Base-by-base conservation (phyloP, 1,140 invertebrate genomes). In the Zelostemma sp. region DNA sequence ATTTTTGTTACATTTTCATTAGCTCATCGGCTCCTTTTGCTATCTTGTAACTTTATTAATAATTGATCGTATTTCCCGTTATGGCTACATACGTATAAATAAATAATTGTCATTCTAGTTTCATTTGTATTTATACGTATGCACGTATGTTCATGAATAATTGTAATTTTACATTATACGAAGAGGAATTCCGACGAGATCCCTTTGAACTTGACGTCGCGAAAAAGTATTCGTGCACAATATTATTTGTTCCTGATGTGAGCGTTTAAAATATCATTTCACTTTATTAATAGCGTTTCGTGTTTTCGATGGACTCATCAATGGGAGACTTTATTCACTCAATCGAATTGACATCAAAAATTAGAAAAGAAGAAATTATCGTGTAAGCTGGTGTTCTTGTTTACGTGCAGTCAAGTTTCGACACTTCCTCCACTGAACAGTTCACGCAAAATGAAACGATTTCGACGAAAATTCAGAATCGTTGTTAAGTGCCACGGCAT, bases 31-130 rank as follows among this genome's bases (percentile, higher is more conserved):
- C 57, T 47, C 68, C 61, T 74, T 70, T 73, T 59, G 64, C 64
- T 53, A 53, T 68, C 38, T 55, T 43, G 16, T 54, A 47, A 61
- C 38, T 17, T 71, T 62, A 73, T 71, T 76, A 75, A 74, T 78
- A 79, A 82, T 82, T 82, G 79, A 80, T 79, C 76, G 68, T 79
- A 75, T 69, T 69, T 67, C 61, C 66, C 66, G 51, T 48, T 65
- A 48, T 21, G 54, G 6, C 56, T 75, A 64, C 72, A 75, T 78
- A 77, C 74, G 61, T 73, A 70, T 76, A 79, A 68, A 75, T 72
- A 62, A 67, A 61, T 64, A 64, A 57, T 66, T 72, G 60, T 76
- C 60, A 59, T 58, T 75, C 59, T 63, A 35, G 55, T 38, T 50
- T 41, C 17, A 54, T 60, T 55, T 68, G 33, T 71, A 64, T 72